Conservation (phyloP, 2,797 vertebrate species). For the Girardinus metallicus region DNA sequence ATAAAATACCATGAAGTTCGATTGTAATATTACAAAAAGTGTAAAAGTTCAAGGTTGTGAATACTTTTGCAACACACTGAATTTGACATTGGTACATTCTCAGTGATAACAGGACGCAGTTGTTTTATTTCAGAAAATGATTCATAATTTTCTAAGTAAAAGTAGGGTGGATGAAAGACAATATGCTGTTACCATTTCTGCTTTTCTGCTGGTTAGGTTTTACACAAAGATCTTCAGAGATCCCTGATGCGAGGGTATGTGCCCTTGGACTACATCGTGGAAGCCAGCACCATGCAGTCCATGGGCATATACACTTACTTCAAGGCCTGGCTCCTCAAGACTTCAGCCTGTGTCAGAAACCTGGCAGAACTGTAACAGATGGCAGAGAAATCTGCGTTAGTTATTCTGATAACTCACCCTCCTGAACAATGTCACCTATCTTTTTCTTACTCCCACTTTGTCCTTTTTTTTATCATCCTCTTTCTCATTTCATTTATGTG, state of each 20-base stretch:
- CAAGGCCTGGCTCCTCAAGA: slow-evolving; percentile 93
- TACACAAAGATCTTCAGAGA: slow-evolving; percentile 79
- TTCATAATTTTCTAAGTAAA: background rate
- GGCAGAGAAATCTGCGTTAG: slow-evolving; percentile 3
- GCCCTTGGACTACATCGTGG: slow-evolving; percentile 99
- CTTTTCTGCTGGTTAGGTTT: slow-evolving; percentile 45
- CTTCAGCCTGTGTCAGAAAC: slow-evolving; percentile 24
- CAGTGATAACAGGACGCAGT: slow-evolving; percentile 36
- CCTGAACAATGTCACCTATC: slow-evolving; percentile 12
- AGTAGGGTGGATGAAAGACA: slow-evolving; percentile 23
- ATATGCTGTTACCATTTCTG: slow-evolving; percentile 34
- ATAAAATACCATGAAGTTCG: background rate
- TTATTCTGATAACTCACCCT: slow-evolving; percentile 11
- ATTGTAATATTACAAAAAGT: background rate
- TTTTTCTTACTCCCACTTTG: slow-evolving; percentile 26
- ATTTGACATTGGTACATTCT: slow-evolving; percentile 20
- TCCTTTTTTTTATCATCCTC: slow-evolving; percentile 1
- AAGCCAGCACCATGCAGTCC: slow-evolving; percentile 99
- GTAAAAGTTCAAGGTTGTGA: background rate
- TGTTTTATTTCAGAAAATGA: slow-evolving; percentile 10
- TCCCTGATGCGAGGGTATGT: slow-evolving; percentile 99
- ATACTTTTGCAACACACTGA: background rate
- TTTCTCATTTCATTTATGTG: slow-evolving; percentile 21
- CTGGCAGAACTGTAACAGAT: slow-evolving; percentile 24
- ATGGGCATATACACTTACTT: slow-evolving; percentile 99